Percentiles rank a stretch among this genome's conserved stretches.
phyloP scores from a whole-genome alignment of 2,797 vertebrate species.

The Enteromius afrohamiltoni region DNA sequence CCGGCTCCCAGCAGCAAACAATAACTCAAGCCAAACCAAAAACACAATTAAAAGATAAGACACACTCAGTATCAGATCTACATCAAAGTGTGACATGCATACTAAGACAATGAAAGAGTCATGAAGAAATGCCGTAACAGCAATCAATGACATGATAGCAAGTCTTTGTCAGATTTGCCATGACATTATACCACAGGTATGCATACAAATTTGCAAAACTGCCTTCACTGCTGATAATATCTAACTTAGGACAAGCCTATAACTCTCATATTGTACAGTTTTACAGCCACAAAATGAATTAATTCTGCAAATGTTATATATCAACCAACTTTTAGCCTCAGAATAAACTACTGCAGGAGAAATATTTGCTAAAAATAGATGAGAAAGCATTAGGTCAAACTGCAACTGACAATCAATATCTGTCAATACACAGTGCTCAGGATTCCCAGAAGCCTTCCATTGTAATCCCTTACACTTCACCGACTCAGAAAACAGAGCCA shows the following conservation, averaged over 20 bases:
- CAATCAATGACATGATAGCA: neutral
- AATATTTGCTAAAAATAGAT: conserved; percentile 6
- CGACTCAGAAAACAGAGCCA: conserved; percentile 31
- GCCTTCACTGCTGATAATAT: conserved; percentile 29
- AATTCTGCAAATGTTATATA: neutral
- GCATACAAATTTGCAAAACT: conserved; percentile 16
- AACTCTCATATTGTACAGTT: conserved; percentile 16
- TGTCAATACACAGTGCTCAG: conserved; percentile 19
- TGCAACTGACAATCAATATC: conserved; percentile 27
- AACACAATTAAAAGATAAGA: neutral
- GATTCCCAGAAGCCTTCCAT: conserved; percentile 37
- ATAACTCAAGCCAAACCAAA: conserved; percentile 14
- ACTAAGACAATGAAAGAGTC: neutral
- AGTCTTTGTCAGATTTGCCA: conserved; percentile 13
- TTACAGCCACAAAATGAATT: conserved; percentile 10
- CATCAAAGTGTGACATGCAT: neutral
- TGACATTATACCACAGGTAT: conserved; percentile 1
- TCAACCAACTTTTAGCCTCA: neutral
- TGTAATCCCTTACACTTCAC: conserved; percentile 38
- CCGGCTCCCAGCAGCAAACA: conserved; percentile 9
- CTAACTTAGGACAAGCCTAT: neutral
- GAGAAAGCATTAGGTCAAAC: conserved; percentile 4
- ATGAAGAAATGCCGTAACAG: neutral
- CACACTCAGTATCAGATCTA: neutral
- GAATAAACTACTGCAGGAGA: neutral